Evolutionary conservation across 92 coral and sea anemone species (phyloP), one percentile per base, ranked within the genome.

Genomic region (Virgularia gustaviana): DNA sequence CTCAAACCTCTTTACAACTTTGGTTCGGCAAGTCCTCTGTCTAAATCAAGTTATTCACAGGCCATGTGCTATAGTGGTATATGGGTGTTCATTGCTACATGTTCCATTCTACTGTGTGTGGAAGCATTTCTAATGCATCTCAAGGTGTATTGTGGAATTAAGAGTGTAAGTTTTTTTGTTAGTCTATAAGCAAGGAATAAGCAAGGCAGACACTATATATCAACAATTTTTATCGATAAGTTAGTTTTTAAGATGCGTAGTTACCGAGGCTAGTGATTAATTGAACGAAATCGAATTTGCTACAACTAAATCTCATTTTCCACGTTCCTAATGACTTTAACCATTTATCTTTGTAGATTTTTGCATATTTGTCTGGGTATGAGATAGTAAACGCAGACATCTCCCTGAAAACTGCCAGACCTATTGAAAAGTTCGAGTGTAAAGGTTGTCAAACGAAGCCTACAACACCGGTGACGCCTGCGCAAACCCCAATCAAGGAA

Each of bases 121-220:
- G 68, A 61, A 38, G 37, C 68, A 2, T 36, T 61, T 10, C 37
- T 61, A 12, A 61, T 27, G 9, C 68, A 61, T 23, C 11, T 61
- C 47, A 61, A 61, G 31, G 68, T 61, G 19, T 61, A 61, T 18
- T 61, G 68, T 22, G 68, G 68, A 29, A 61, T 61, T 9, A 47
- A 61, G 22, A 61, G 68, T 23, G 68, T 61, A 18, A 61, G 68
- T 61, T n/a, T n/a, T n/a, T n/a, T n/a, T n/a, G n/a, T n/a, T n/a
- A n/a, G n/a, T n/a, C n/a, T n/a, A n/a, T n/a, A n/a, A n/a, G n/a
- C n/a, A n/a, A n/a, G n/a, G n/a, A n/a, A n/a, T n/a, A n/a, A n/a
- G n/a, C n/a, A n/a, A n/a, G n/a, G n/a, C n/a, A n/a, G n/a, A n/a
- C n/a, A n/a, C n/a, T n/a, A n/a, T n/a, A n/a, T n/a, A n/a, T n/a